Evolutionary conservation across 2,888 invertebrate genomes (phyloP), one percentile per base, ranked within the genome.

Genomic region (Amphipyra tragopoginis): DNA sequence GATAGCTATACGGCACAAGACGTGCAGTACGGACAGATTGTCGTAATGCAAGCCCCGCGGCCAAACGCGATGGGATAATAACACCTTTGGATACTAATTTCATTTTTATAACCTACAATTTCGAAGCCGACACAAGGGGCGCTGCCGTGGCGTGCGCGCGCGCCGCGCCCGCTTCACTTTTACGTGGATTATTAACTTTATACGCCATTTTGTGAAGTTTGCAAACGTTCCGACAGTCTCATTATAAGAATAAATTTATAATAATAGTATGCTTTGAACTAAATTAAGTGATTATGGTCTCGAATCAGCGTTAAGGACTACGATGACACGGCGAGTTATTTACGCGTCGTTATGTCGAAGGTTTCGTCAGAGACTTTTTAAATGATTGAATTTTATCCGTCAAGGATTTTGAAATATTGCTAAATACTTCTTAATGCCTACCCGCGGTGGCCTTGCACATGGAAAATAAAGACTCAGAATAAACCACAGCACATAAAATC

Each of bases 91-190:
- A 89, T 93, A 94, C 94, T 94, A 94, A 94, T 94, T 94, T 94
- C 93, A 94, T 94, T 94, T 94, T 94, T 94, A 94, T 94, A 94
- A 94, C 94, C 94, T 93, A 93, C 94, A 94, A 94, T 94, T 94
- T 94, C 88, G 93, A 93, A 90, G 94, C 94, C 94, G 94, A 94
- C 94, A 94, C 93, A 93, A 90, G 94, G 89, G 93, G 93, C 93
- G 94, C 94, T 94, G 94, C 94, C 81, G 94, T 93, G 89, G 91
- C 93, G 92, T 91, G 93, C 93, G 92, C 92, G 87, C 88, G 90
- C 90, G 87, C 82, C 83, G 82, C 79, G 82, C 83, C 84, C 89
- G 90, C 88, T 90, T 86, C 88, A 90, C 91, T 92, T 92, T 91
- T 93, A 90, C 93, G 90, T 93, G 89, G 88, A 92, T 92, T 93